phyloP scores from a whole-genome alignment of 2,113 vertebrate species.

The Trichomycterus rosablanca region DNA sequence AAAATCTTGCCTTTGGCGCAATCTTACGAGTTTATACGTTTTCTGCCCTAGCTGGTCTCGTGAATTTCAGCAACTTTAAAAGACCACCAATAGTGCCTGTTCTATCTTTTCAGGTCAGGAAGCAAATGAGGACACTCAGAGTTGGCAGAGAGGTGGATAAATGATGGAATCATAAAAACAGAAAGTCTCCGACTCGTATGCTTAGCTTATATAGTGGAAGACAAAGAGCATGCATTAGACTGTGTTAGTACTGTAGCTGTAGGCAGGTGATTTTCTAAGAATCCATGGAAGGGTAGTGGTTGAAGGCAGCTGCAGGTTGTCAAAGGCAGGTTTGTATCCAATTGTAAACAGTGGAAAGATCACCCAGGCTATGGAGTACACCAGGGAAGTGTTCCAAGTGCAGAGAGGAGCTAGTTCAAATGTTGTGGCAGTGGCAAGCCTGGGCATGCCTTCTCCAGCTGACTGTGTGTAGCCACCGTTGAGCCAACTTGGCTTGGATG shows the following conservation, averaged over 20 bases:
- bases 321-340: slow-evolving; percentile 38
- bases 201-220: slow-evolving; percentile 14
- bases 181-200: background rate
- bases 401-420: slow-evolving; percentile 26
- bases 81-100: background rate
- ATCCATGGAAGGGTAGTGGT: slow-evolving; percentile 4
- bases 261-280: slow-evolving; percentile 30
- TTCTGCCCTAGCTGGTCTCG: slow-evolving; percentile 15
- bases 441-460: slow-evolving; percentile 38
- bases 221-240: slow-evolving; percentile 18
- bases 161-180: slow-evolving; percentile 2
- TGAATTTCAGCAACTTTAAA: slow-evolving; percentile 25
- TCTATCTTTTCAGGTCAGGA: slow-evolving; percentile 7
- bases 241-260: slow-evolving; percentile 7
- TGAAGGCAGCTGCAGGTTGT: slow-evolving; percentile 35
- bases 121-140: slow-evolving; percentile 26
- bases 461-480: slow-evolving; percentile 27
- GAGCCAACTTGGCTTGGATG: slow-evolving; percentile 30
- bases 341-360: slow-evolving; percentile 46
- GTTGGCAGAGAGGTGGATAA: background rate
- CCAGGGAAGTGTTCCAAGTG: slow-evolving; percentile 39
- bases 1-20: slow-evolving; percentile 46
- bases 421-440: slow-evolving; percentile 33
- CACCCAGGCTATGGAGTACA: slow-evolving; percentile 34
- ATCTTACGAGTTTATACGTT: slow-evolving; percentile 22